A percentile compares a stretch with the other conserved stretches of the same genome.
Conservation (phyloP, 2,888 invertebrate genomes). For the Rotaria macrura region DNA sequence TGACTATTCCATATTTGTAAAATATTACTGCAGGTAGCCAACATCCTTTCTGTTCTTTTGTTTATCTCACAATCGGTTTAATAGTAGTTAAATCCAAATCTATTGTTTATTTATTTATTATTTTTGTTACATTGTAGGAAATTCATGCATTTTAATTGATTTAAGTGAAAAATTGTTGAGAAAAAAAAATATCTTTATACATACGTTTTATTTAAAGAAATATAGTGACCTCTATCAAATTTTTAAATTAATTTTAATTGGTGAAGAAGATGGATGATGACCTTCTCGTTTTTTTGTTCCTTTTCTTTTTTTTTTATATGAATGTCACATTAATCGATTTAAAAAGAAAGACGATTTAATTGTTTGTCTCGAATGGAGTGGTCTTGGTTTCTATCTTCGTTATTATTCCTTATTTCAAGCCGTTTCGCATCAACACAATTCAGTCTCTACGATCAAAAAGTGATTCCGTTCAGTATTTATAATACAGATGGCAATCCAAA, state of each 20-base stretch:
- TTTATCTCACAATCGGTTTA: not conserved
- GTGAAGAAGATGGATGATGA: not conserved
- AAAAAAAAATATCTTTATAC: not conserved
- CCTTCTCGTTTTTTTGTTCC: not conserved
- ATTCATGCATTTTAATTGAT: not conserved
- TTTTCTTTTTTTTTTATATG: too few relatives aligned
- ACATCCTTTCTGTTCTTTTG: not conserved
- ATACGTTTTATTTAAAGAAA: not conserved
- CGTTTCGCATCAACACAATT: not conserved
- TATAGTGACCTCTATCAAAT: not conserved
- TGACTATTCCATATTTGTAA: slow-evolving; percentile 8
- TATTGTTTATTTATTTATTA: not conserved
- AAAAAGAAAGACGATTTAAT: too few relatives aligned
- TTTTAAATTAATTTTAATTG: not conserved
- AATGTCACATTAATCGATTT: too few relatives aligned
- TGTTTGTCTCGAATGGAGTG: not conserved
- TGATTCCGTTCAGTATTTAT: slow-evolving; percentile 4
- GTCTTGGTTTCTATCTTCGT: not conserved
- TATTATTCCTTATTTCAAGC: not conserved
- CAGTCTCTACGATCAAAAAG: not conserved
- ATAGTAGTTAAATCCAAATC: not conserved
- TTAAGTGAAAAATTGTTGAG: not conserved
- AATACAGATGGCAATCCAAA: not conserved
- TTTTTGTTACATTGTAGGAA: too few relatives aligned
- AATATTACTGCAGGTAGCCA: not conserved